Evolutionary conservation across 2,113 vertebrate species (phyloP).

Genomic region (Triplophysa dalaica): DNA sequence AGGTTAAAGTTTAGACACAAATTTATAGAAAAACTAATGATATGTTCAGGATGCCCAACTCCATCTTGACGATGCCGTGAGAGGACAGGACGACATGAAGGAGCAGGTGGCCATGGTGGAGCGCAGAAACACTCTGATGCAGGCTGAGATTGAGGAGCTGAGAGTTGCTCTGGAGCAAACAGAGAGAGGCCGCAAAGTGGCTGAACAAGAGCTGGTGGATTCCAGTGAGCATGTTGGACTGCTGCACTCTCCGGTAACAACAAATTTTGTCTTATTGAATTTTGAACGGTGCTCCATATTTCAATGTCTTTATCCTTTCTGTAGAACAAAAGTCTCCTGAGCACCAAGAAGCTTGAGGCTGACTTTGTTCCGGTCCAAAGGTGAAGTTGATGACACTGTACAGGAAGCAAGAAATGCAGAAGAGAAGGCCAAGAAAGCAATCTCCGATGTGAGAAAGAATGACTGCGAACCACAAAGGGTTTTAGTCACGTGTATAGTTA

Average conservation of each 20-base stretch:
- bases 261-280: background rate
- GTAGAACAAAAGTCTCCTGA: constrained; percentile 54
- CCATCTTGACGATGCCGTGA: constrained; percentile 79
- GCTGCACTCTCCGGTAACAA: constrained; percentile 84
- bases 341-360: constrained; percentile 44
- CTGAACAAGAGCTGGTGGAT: constrained; percentile 87
- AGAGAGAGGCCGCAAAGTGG: constrained; percentile 81
- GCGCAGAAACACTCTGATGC: constrained; percentile 66
- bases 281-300: no score
- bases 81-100: constrained; percentile 76
- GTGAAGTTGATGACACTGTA: no score
- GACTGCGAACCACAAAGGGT: no score
- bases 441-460: no score
- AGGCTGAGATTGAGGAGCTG: constrained; percentile 77
- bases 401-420: no score
- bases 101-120: constrained; percentile 77
- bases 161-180: constrained; percentile 83
- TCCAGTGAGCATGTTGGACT: constrained; percentile 86
- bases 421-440: no score
- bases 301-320: background rate
- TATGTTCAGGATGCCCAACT: constrained; percentile 79
- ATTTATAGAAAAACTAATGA: no score
- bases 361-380: no score
- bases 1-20: no score
- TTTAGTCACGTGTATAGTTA: no score